Base-by-base conservation (phyloP, 2,113 vertebrate species). In the Aegypius monachus region DNA sequence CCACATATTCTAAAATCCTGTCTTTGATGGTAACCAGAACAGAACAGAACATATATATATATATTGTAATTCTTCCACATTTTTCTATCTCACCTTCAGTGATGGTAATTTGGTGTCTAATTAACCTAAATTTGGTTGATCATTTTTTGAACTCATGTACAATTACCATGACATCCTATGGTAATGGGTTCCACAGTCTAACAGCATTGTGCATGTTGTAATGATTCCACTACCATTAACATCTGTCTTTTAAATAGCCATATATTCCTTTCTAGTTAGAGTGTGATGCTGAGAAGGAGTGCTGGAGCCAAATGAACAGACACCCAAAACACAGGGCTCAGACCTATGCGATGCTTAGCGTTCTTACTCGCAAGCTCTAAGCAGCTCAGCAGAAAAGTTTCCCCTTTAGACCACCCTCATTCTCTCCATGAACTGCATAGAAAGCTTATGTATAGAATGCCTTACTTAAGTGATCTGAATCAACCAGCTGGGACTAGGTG, bases 301-400 rank as follows among this genome's bases (percentile, higher is more conserved):
- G 27, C 56, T 61, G 38, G 16, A 80, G 40, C 40, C 74, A 85
- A 65, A 82, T 10, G 14, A 90, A 55, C 6, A 59, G 45, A 75
- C 12, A 72, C 23, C 4, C 10, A 36, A 88, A 52, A 13, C 13
- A 52, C 27, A 62, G 48, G 16, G 22, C 36, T 73, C 62, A 82
- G 22, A 7, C 20, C 7, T 25, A 8, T 21, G 31, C 0, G 0
- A 12, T 5, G 6, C 13, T 52, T 59, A 72, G 11, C 18, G 8
- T 73, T 88, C 3, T 9, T 47, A 52, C 43, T 75, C 2, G 1
- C 16, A 66, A 43, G 9, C 7, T 65, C 66, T 67, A 52, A 56
- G 47, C 27, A 81, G 40, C 26, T 56, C n/a, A 85, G 47, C 34
- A 65, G 38, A 53, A 53, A 90, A 10, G 11, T 61, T 95, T 53